Base-by-base conservation (phyloP, 1,140 invertebrate species). In the Papilio dardanus region DNA sequence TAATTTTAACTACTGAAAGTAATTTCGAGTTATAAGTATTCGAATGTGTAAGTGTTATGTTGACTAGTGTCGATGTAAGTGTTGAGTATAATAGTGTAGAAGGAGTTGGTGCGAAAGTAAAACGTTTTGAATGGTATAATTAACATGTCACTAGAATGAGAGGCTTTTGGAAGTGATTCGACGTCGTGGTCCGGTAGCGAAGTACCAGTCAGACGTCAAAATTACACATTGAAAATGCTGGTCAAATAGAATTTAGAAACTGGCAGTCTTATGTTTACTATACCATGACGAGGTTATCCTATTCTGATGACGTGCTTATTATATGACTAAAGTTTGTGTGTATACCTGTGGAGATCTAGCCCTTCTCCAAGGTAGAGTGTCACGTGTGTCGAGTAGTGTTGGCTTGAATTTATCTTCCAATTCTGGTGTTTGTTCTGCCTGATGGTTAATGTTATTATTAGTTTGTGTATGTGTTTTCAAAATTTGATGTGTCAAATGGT, bases 391-490 rank as follows among this genome's bases (percentile, higher is more conserved):
- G 40, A 83, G 82, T 83, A 93, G 80, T 81, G 86, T 93, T 40
- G 91, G 89, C 83, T 85, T 89, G 77, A 84, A 91, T 80, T 82
- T 85, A 69, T 91, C 89, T 74, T 92, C 90, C 78, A 90, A 80
- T 76, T 93, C 91, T 74, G 91, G 89, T 78, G 83, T 86, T 83
- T 93, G 91, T 88, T 93, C 90, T 35, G 88, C 91, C 91, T 93
- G 78, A 84, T 85, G 24, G 81, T 77, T 40, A 84, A 80, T 76
- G 67, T 77, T 69, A 78, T 19, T 37, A 77, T 74, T 71, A 79
- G 12, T 40, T 65, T 62, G 16, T 71, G 10, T 21, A 71, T 10
- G 58, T 65, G 75, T 76, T 30, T 69, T 35, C 68, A 71, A 79
- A 50, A 77, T 24, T 79, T 31, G 30, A 65, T 58, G 19, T 67